Evolutionary conservation across 1,140 invertebrate genomes (phyloP).

Genomic region (Semibalanus balanoides): DNA sequence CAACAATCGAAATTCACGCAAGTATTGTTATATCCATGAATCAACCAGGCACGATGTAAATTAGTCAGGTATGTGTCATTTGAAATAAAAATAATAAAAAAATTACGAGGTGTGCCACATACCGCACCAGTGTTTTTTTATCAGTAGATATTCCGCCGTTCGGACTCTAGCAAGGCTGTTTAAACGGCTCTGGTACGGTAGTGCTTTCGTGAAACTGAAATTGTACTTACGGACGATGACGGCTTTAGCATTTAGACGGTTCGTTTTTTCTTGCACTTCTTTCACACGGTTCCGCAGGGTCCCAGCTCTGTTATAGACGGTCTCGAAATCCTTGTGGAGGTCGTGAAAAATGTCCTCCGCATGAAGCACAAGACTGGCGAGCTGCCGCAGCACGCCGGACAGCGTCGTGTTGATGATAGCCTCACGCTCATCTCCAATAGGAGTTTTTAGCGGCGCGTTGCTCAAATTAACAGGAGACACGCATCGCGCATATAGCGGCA

Average conservation of each 20-base stretch:
- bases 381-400: background rate
- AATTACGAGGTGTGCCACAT: no score
- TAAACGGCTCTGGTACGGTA: no score
- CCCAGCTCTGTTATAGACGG: background rate
- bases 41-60: no score
- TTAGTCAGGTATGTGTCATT: no score
- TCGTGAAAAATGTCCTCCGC: background rate
- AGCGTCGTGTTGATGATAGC: background rate
- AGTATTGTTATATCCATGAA: no score
- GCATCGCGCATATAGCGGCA: background rate
- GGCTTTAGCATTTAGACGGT: background rate
- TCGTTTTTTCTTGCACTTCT: background rate
- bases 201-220: no score
- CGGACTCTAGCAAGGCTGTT: no score
- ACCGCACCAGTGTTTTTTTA: no score
- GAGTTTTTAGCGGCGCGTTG: background rate
- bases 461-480: background rate
- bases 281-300: background rate
- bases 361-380: background rate
- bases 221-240: conserved; percentile 1
- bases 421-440: background rate
- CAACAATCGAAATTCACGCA: no score
- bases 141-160: no score
- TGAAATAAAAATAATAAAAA: no score
- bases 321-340: background rate